Evolutionary conservation across 1,140 invertebrate species (phyloP).

Genomic region (Cephus cinctus): DNA sequence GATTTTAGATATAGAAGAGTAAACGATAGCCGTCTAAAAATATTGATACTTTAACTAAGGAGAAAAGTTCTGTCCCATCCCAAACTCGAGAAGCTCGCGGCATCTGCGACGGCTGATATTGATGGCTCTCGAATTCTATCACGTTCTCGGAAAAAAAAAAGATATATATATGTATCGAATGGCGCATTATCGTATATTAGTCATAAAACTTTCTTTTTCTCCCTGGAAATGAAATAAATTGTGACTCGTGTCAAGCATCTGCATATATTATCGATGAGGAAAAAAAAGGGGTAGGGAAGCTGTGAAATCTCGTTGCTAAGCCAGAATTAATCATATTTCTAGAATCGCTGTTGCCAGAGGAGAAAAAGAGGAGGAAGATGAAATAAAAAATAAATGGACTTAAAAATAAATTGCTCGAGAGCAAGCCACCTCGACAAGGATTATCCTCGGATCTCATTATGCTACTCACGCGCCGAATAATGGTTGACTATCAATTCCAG

Average conservation of each 20-base stretch:
- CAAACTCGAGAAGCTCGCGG: conserved; percentile 12
- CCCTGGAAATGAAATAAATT: conserved; percentile 24
- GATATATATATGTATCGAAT: conserved; percentile 39
- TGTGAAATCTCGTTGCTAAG: not conserved
- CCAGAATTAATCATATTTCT: not conserved
- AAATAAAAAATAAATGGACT: not conserved
- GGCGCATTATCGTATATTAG: conserved; percentile 41
- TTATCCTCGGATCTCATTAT: too few species aligned
- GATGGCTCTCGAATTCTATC: conserved; percentile 41
- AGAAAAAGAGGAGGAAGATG: not conserved
- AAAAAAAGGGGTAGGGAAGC: not conserved
- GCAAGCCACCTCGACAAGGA: too few species aligned
- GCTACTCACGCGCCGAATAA: too few species aligned
- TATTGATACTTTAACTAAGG: conserved; percentile 46
- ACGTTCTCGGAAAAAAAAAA: conserved; percentile 21
- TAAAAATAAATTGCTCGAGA: too few species aligned
- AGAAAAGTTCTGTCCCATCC: conserved; percentile 27
- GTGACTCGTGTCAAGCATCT: conserved; percentile 22
- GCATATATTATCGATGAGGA: not conserved
- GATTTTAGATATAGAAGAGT: conserved; percentile 25
- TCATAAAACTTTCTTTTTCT: conserved; percentile 35
- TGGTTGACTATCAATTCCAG: too few species aligned
- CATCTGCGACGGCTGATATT: conserved; percentile 37
- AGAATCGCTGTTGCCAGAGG: not conserved
- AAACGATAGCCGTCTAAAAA: conserved; percentile 32